These are phyloP conservation scores for Oscheius sp. DNA, from an alignment of 1,140 invertebrate genomes.

Conservation along the genomic window DNA sequence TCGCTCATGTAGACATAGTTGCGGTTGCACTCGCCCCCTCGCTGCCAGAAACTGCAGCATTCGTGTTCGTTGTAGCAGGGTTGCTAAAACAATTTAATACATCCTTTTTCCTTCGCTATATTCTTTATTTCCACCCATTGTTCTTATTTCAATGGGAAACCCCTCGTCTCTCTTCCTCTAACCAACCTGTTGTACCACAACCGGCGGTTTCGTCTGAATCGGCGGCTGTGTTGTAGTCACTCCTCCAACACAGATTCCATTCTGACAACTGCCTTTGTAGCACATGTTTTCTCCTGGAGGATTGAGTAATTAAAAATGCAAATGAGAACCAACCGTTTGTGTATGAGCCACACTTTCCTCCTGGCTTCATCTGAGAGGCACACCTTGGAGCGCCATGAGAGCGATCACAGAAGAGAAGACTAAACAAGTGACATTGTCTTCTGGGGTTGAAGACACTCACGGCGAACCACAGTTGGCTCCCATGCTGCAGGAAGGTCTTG, in stretches of 20 bases:
- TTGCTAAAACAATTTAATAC: not conserved
- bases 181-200: conserved; percentile 2
- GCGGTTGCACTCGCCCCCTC: conserved; percentile 30
- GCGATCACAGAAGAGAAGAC: conserved; percentile 41
- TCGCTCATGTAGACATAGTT: conserved; percentile 39
- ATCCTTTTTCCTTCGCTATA: not conserved
- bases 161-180: too few relatives aligned
- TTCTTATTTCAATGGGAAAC: not conserved
- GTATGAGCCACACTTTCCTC: conserved; percentile 16
- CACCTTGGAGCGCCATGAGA: conserved; percentile 37
- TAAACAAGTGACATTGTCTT: too few relatives aligned
- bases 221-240: conserved; percentile 9
- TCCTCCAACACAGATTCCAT: conserved; percentile 15
- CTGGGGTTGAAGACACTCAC: too few relatives aligned
- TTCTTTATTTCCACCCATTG: too few relatives aligned
- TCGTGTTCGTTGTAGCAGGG: conserved; percentile 42
- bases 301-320: too few relatives aligned
- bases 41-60: conserved; percentile 33
- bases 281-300: conserved; percentile 24
- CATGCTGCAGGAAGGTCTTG: conserved; percentile 47
- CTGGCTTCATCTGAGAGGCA: conserved; percentile 30
- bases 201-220: conserved; percentile 5
- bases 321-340: too few relatives aligned
- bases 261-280: conserved; percentile 30
- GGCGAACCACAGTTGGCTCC: conserved; percentile 37